Evolutionary conservation across 2,888 invertebrate species (phyloP).

Genomic region (Gandaritis pyraliata): DNA sequence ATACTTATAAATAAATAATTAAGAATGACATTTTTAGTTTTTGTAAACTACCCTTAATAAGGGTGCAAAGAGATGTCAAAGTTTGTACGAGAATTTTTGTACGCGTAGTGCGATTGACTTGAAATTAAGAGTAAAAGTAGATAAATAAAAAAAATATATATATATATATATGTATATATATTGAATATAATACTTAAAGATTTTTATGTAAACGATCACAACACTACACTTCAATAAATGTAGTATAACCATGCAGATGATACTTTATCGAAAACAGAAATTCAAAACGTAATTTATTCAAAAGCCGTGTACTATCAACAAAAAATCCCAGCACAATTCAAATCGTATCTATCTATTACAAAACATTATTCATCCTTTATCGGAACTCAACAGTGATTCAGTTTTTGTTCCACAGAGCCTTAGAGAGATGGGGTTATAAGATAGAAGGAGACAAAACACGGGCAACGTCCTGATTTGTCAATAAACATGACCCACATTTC

Average conservation of each 20-base stretch:
- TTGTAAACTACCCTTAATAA: too few species aligned
- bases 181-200: too few species aligned
- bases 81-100: too few species aligned
- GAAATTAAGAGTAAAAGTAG: too few species aligned
- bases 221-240: background rate
- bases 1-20: too few species aligned
- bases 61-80: too few species aligned
- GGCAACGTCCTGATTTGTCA: conserved; percentile 83
- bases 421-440: conserved; percentile 43
- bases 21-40: too few species aligned
- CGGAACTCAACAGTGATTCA: conserved; percentile 25
- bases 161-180: too few species aligned
- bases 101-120: too few species aligned
- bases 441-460: conserved; percentile 50
- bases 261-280: conserved; percentile 5
- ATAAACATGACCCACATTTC: conserved; percentile 83
- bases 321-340: conserved; percentile 26
- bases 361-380: conserved; percentile 34
- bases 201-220: too few species aligned
- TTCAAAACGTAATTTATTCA: conserved; percentile 19
- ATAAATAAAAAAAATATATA: too few species aligned
- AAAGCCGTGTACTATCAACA: conserved; percentile 22
- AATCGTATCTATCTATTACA: conserved; percentile 28
- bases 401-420: conserved; percentile 24
- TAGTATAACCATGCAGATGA: background rate